Conservation (phyloP, 2,888 invertebrate genomes). For the Griposia aprilina region DNA sequence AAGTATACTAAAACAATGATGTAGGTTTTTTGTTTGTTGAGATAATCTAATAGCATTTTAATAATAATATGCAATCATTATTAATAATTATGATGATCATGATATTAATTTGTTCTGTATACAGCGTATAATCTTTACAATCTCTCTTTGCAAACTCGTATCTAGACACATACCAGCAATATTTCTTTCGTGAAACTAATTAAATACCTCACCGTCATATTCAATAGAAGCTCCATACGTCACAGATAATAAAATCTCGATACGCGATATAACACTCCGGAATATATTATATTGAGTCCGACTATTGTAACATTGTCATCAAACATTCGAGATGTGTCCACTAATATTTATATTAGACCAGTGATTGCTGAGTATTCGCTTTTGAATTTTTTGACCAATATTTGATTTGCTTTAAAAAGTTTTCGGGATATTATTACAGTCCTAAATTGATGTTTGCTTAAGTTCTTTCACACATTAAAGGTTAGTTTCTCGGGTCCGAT, state of each 20-base stretch:
- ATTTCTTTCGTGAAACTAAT: constrained; percentile 1
- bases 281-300: constrained; percentile 23
- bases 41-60: too few species aligned
- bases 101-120: too few species aligned
- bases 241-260: constrained; percentile 27
- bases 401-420: constrained; percentile 9
- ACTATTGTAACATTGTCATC: constrained; percentile 43
- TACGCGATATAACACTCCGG: constrained; percentile 1
- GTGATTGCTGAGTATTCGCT: constrained; percentile 5
- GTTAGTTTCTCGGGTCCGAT: too few species aligned
- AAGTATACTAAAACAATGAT: too few species aligned
- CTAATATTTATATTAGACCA: constrained; percentile 46
- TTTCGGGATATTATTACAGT: background rate
- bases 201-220: constrained; percentile 11
- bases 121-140: too few species aligned
- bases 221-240: constrained; percentile 6
- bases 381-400: background rate
- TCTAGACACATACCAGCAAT: too few species aligned
- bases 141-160: too few species aligned
- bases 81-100: too few species aligned
- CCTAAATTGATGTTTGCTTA: background rate
- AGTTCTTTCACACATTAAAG: background rate
- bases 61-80: too few species aligned
- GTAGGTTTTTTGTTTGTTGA: too few species aligned
- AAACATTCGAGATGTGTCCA: constrained; percentile 33